phyloP scores from a whole-genome alignment of 2,797 vertebrate genomes.

The Novumbra hubbsi region DNA sequence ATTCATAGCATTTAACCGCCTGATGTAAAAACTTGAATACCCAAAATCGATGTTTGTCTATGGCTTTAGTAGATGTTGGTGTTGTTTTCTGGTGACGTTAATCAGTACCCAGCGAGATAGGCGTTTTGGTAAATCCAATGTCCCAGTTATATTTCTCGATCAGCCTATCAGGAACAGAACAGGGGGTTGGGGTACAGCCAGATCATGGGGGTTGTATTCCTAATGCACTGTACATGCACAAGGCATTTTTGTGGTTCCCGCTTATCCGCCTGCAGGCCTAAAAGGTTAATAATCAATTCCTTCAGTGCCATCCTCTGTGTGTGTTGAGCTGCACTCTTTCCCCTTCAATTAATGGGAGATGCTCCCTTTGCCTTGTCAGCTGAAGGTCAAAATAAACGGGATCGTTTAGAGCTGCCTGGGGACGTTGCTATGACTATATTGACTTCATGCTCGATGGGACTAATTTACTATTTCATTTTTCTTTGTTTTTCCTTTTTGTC shows the following conservation, averaged over 20 bases:
- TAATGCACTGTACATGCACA: background rate
- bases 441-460: conserved; percentile 9
- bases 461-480: too few species aligned
- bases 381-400: conserved; percentile 37
- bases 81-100: too few species aligned
- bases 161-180: background rate
- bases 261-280: conserved; percentile 4
- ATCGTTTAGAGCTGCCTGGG: conserved; percentile 37
- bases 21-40: too few species aligned
- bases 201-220: background rate
- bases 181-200: background rate
- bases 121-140: too few species aligned
- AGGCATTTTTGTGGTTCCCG: conserved; percentile 8
- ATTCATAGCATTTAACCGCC: too few species aligned
- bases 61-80: too few species aligned
- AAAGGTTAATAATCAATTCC: conserved; percentile 28
- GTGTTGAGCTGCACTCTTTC: conserved; percentile 16
- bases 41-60: too few species aligned
- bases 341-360: conserved; percentile 30
- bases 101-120: background rate
- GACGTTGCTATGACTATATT: conserved; percentile 29
- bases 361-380: conserved; percentile 25
- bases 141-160: background rate
- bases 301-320: conserved; percentile 16
- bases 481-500: background rate